phyloP scores from a whole-genome alignment of 23 tunicate species.

The Halocynthia aurantium region DNA sequence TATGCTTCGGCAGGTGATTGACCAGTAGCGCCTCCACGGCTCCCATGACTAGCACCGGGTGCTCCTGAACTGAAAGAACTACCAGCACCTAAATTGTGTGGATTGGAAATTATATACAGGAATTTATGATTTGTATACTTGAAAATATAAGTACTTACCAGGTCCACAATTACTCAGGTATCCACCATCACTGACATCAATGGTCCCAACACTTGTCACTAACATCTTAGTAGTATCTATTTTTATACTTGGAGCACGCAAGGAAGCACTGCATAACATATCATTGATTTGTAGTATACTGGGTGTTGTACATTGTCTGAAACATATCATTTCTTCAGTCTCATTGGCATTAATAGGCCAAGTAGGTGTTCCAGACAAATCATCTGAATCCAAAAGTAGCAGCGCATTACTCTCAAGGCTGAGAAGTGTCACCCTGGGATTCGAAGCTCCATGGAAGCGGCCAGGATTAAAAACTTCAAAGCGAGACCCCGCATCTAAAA shows the following conservation, averaged over 20 bases:
- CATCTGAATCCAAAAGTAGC: too few relatives aligned
- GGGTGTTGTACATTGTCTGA: slow-evolving; percentile 2
- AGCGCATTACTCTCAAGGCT: too few relatives aligned
- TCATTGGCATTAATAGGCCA: background rate
- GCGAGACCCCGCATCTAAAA: too few relatives aligned
- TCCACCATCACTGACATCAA: slow-evolving; percentile 23
- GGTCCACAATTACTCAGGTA: slow-evolving; percentile 9
- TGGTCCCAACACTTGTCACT: background rate
- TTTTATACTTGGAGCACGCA: slow-evolving; percentile 14
- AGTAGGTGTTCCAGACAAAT: too few relatives aligned
- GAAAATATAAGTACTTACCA: background rate
- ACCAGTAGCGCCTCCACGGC: slow-evolving; percentile 12
- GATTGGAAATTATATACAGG: background rate
- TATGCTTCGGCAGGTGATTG: slow-evolving; percentile 10
- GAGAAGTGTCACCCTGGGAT: too few relatives aligned
- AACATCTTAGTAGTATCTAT: background rate
- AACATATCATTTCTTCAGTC: slow-evolving; percentile 1
- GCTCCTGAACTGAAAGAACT: background rate
- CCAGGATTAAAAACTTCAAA: too few relatives aligned
- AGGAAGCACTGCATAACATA: background rate
- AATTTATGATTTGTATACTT: background rate
- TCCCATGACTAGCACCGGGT: slow-evolving; percentile 30
- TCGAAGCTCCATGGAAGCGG: too few relatives aligned
- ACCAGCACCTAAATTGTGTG: slow-evolving; percentile 6
- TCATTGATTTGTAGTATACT: background rate